A percentile compares a stretch with the other conserved stretches of the same genome.
Evolutionary conservation across 92 coral and sea anemone species (phyloP).

Genomic region (Heliopora coerulea): DNA sequence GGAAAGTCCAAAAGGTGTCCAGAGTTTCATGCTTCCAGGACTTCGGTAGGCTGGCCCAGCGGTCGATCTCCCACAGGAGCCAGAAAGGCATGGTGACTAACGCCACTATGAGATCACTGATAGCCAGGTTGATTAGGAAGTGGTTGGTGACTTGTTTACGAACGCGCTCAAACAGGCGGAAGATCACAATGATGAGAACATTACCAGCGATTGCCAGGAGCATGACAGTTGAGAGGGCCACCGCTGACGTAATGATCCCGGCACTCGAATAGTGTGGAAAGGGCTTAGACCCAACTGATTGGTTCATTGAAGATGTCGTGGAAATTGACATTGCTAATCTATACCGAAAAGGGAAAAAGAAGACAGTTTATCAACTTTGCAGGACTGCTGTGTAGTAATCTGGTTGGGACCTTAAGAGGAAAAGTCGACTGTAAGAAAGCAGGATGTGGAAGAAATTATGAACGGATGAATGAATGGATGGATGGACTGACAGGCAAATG

Average conservation of each 20-base stretch:
- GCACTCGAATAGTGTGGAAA: not conserved
- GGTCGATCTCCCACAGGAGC: constrained; percentile 77
- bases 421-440: too few species aligned
- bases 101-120: constrained; percentile 89
- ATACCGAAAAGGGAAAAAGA: too few species aligned
- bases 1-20: constrained; percentile 59
- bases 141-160: constrained; percentile 90
- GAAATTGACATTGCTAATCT: not conserved
- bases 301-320: constrained; percentile 20
- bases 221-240: constrained; percentile 73
- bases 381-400: too few species aligned
- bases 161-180: constrained; percentile 73
- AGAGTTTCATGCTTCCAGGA: constrained; percentile 45
- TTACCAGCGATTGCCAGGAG: constrained; percentile 81
- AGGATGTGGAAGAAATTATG: too few species aligned
- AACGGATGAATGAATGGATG: too few species aligned
- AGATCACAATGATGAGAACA: constrained; percentile 77
- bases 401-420: too few species aligned
- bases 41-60: constrained; percentile 70
- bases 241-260: constrained; percentile 61
- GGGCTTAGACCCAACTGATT: not conserved
- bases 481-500: too few species aligned
- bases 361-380: too few species aligned
- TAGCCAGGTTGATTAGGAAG: constrained; percentile 87
- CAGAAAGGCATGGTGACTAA: constrained; percentile 92